A percentile compares a stretch with the other conserved stretches of the same genome.
phyloP scores from a whole-genome alignment of 2,113 vertebrate genomes.

The Crotalus viridis region DNA sequence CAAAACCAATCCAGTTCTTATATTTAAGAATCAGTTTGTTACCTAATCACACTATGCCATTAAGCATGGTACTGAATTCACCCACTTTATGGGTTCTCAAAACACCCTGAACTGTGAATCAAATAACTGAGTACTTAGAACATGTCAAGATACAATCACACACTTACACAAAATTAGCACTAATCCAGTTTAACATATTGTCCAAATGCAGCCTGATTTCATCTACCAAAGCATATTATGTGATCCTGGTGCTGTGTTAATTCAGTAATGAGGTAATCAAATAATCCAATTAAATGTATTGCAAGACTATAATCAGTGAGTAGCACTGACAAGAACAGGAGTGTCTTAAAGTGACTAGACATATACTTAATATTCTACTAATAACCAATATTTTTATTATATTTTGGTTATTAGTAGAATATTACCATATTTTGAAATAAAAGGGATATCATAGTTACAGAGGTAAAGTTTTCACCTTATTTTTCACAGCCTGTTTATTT shows the following conservation, averaged over 20 bases:
- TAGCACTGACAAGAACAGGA: not conserved
- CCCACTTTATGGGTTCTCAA: not conserved
- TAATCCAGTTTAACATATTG: not conserved
- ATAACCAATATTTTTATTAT: no score
- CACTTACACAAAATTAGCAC: not conserved
- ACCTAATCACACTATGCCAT: not conserved
- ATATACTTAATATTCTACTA: not conserved
- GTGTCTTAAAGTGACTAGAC: not conserved
- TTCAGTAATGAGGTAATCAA: not conserved
- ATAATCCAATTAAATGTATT: not conserved
- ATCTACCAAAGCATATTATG: not conserved
- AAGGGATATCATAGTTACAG: not conserved
- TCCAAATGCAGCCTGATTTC: not conserved
- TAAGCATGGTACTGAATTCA: not conserved
- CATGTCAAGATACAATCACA: not conserved
- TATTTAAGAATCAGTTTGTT: not conserved
- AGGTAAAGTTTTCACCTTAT: not conserved
- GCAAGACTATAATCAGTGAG: not conserved
- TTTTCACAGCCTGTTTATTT: not conserved
- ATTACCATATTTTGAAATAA: not conserved
- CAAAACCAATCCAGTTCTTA: not conserved
- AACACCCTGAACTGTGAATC: not conserved
- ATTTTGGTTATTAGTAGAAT: no score
- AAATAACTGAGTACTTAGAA: not conserved
- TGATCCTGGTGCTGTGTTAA: not conserved